phyloP scores from a whole-genome alignment of 2,797 vertebrate species.

The Enteromius paludinosus region DNA sequence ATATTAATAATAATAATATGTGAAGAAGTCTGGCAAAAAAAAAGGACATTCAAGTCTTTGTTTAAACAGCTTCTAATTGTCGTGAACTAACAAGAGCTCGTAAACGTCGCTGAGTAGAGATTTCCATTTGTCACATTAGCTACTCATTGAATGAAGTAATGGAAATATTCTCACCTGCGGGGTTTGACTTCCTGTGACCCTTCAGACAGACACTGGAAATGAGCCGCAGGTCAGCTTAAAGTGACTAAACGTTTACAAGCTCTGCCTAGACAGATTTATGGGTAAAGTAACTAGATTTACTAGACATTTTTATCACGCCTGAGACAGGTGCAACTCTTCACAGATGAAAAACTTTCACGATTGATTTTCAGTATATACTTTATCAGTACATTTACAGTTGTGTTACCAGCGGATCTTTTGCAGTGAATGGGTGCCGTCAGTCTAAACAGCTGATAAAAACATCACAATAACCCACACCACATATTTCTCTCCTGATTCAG shows the following conservation, averaged over 20 bases:
- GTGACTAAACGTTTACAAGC: no score
- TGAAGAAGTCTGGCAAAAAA: background rate
- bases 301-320: background rate
- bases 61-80: background rate
- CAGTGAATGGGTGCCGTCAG: background rate
- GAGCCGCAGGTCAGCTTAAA: background rate
- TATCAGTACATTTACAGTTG: background rate
- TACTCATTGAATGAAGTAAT: conserved; percentile 5
- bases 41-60: background rate
- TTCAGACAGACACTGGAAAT: background rate
- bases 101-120: conserved; percentile 24
- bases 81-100: conserved; percentile 42
- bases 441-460: background rate
- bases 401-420: background rate
- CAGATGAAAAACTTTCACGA: no score
- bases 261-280: background rate
- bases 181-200: background rate
- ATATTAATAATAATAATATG: background rate
- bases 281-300: background rate
- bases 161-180: background rate
- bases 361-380: background rate
- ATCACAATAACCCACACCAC: background rate
- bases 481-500: no score
- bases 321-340: background rate
- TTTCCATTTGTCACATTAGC: conserved; percentile 9